phyloP scores from a whole-genome alignment of 2,888 invertebrate genomes.

The Spilarctia lutea region DNA sequence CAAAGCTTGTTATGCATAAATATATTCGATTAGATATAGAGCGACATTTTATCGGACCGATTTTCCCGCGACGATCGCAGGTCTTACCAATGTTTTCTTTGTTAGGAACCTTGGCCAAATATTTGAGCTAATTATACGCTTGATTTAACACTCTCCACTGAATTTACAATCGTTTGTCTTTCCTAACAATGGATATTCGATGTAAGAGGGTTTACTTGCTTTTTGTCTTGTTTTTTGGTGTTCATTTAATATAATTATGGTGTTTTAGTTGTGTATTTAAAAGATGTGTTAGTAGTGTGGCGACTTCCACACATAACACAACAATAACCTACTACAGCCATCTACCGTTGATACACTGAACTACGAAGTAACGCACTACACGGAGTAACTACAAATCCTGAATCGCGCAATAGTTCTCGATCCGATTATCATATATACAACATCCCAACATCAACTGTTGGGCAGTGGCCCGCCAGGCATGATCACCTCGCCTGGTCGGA shows the following conservation, averaged over 20 bases:
- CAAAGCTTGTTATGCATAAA: background rate
- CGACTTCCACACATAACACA: no score
- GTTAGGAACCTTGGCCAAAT: conserved; percentile 52
- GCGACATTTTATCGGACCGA: conserved; percentile 64
- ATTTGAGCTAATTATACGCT: conserved; percentile 73
- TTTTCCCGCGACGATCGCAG: conserved; percentile 54
- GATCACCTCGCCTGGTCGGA: no score
- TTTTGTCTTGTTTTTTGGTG: conserved; percentile 22
- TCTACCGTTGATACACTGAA: no score
- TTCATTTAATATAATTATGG: conserved; percentile 17
- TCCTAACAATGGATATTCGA: conserved; percentile 55
- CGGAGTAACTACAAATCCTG: no score
- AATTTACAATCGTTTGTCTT: conserved; percentile 67
- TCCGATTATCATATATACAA: no score
- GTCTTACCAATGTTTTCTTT: conserved; percentile 59
- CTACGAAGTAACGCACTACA: no score
- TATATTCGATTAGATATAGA: background rate
- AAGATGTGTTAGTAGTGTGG: background rate
- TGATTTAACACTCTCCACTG: conserved; percentile 71
- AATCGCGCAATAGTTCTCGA: no score
- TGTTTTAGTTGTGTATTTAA: conserved; percentile 1
- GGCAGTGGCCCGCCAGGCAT: no score
- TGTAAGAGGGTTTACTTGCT: conserved; percentile 28
- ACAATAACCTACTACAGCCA: no score
- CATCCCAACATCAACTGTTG: no score